phyloP scores from a whole-genome alignment of 1,140 invertebrate species.

The Saccostrea glomerata region DNA sequence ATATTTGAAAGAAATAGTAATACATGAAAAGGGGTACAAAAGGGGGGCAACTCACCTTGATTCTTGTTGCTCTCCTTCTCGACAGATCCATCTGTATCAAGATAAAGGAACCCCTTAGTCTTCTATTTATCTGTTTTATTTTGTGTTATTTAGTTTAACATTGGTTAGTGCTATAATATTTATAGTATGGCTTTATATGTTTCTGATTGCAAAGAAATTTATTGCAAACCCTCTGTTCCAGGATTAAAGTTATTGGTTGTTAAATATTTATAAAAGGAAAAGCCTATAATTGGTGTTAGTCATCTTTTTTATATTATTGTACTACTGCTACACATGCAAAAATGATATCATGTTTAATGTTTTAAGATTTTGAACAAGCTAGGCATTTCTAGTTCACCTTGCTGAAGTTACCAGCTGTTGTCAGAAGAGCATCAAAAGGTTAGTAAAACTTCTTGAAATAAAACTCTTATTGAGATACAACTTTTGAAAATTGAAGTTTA shows the following conservation, averaged over 20 bases:
- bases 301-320: background rate
- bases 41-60: slow-evolving; percentile 9
- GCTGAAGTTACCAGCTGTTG: too few species aligned
- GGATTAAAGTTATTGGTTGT: background rate
- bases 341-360: background rate
- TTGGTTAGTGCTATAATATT: background rate
- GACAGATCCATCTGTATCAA: slow-evolving; percentile 30
- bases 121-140: background rate
- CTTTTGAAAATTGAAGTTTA: too few species aligned
- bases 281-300: slow-evolving; percentile 6
- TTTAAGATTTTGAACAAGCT: background rate
- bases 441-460: too few species aligned
- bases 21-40: too few species aligned
- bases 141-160: background rate
- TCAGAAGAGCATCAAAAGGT: too few species aligned
- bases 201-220: background rate
- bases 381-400: too few species aligned
- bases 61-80: slow-evolving; percentile 40
- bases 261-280: slow-evolving; percentile 1
- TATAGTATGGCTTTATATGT: background rate
- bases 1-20: slow-evolving; percentile 6
- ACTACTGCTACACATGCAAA: slow-evolving; percentile 5
- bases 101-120: slow-evolving; percentile 15
- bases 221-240: background rate
- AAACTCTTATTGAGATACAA: too few species aligned